Base-by-base conservation (phyloP, 23 tunicate genomes). In the Ciona savignyi region DNA sequence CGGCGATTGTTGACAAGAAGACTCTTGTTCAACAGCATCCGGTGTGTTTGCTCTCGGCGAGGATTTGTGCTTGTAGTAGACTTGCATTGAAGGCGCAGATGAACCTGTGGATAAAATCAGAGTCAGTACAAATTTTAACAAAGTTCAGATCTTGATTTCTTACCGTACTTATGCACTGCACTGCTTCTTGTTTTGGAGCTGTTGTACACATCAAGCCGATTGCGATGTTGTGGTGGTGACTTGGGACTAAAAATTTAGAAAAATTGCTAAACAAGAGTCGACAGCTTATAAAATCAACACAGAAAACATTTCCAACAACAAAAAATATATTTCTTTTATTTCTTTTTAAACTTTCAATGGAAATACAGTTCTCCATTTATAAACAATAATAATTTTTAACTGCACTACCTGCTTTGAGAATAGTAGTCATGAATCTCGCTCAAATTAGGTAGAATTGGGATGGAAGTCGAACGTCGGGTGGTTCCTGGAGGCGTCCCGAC, bases 401-500 rank as follows among this genome's bases (percentile, higher is more conserved):
- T n/a, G n/a, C n/a, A n/a, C n/a, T n/a, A n/a, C n/a, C n/a, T n/a
- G n/a, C n/a, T n/a, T n/a, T n/a, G n/a, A n/a, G n/a, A n/a, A n/a
- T n/a, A n/a, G n/a, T n/a, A n/a, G n/a, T n/a, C n/a, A n/a, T n/a
- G n/a, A n/a, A n/a, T n/a, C n/a, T n/a, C n/a, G n/a, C n/a, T n/a
- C n/a, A n/a, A n/a, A n/a, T n/a, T n/a, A n/a, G n/a, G n/a, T n/a
- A 68, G 73, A 22, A 28, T 28, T 25, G 83, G 83, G 24, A 68
- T 79, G 76, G 69, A 56, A 27, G 70, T 22, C 25, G 69, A 65
- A 27, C 23, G 29, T 11, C 75, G 67, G 27, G 28, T 27, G 11
- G 27, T n/a, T 30, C 48, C 33, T 25, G 96, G 96, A 15, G 96
- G 96, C 23, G 96, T 88, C 2, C 96, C 96, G 0, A 88, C 83